Conservation (phyloP, 1,140 invertebrate species). For the Drosophila sturtevanti region DNA sequence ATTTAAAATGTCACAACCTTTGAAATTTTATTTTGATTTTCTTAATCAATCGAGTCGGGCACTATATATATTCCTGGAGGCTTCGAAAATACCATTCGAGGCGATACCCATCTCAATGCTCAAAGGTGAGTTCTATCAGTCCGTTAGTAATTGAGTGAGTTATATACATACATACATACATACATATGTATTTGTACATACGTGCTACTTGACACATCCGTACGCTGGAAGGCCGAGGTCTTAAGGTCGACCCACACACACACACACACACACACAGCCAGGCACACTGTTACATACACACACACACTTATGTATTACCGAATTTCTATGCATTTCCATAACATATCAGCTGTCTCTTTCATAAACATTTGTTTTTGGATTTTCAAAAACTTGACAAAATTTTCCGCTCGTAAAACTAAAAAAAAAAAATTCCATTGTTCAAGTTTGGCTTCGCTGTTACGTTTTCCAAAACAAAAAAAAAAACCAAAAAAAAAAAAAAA, state of each 20-base stretch:
- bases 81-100: constrained; percentile 86
- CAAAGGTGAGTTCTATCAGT: constrained; percentile 82
- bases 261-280: constrained; percentile 11
- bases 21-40: constrained; percentile 88
- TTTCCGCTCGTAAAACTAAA: constrained; percentile 35
- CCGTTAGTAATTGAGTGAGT: background rate
- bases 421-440: constrained; percentile 50
- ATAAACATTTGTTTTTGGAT: constrained; percentile 19
- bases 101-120: constrained; percentile 84
- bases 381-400: constrained; percentile 21
- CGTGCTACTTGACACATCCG: constrained; percentile 29
- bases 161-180: too few species aligned
- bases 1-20: constrained; percentile 69
- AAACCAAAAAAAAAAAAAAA: constrained; percentile 34
- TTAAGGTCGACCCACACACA: constrained; percentile 43
- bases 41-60: constrained; percentile 89
- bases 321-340: constrained; percentile 40
- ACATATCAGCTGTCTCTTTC: constrained; percentile 37
- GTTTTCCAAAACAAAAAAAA: constrained; percentile 16
- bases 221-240: constrained; percentile 9
- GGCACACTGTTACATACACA: background rate
- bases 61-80: constrained; percentile 87
- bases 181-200: too few species aligned
- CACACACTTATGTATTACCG: background rate
- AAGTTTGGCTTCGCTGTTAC: background rate